phyloP scores from a whole-genome alignment of 2,113 vertebrate genomes.

The Poecile atricapillus region DNA sequence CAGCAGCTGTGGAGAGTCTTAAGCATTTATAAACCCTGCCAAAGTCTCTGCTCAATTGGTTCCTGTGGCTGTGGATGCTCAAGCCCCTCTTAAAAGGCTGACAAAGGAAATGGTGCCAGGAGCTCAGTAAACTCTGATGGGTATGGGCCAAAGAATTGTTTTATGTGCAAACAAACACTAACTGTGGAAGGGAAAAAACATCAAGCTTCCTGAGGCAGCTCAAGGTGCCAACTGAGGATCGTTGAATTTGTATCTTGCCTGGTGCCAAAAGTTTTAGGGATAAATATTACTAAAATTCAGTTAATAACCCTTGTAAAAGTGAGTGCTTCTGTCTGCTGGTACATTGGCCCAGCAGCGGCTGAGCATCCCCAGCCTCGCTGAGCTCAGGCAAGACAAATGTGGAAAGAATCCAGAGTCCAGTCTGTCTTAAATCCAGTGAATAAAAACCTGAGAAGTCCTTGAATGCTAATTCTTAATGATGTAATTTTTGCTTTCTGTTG shows the following conservation, averaged over 20 bases:
- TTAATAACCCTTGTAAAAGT: not conserved
- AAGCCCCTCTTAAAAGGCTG: not conserved
- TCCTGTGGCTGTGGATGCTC: not conserved
- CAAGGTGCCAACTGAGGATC: not conserved
- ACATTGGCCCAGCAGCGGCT: fast-evolving
- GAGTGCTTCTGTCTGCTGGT: not conserved
- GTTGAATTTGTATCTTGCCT: not conserved
- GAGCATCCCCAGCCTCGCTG: fast-evolving
- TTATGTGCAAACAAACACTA: not conserved
- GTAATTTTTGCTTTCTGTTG: not conserved
- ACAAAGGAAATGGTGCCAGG: not conserved
- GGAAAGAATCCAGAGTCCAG: not conserved
- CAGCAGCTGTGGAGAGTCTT: not conserved
- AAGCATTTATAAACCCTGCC: not conserved
- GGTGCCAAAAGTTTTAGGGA: not conserved
- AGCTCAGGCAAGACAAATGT: not conserved
- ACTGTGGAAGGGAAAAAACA: not conserved
- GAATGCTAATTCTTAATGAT: not conserved
- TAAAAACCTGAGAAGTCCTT: not conserved
- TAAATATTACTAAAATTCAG: not conserved
- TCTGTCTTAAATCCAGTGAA: not conserved
- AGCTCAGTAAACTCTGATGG: not conserved
- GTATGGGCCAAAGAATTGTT: not conserved
- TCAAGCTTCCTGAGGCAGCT: not conserved
- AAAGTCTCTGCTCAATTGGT: not conserved